Conservation (phyloP, 2,797 vertebrate genomes). For the Cygnus olor region DNA sequence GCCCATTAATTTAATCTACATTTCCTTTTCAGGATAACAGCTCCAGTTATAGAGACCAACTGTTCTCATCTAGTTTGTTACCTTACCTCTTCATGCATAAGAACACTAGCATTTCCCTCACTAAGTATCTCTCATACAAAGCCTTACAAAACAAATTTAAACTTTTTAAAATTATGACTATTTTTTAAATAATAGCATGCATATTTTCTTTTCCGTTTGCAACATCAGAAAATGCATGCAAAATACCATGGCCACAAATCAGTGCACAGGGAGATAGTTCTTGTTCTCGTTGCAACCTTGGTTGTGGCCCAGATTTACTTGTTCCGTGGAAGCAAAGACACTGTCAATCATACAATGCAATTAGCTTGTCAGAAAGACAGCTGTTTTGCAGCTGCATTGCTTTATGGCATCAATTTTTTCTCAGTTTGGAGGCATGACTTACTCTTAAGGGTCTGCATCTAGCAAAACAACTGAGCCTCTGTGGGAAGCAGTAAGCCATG, state of each 20-base stretch:
- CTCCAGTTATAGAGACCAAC: neutral
- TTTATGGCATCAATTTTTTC: neutral
- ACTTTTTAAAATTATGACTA: neutral
- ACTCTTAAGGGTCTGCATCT: neutral
- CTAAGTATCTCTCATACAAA: neutral
- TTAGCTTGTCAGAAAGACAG: neutral
- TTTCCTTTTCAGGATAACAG: neutral
- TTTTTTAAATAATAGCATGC: neutral
- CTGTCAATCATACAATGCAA: conserved; percentile 74
- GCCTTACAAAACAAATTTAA: neutral
- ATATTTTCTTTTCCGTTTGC: conserved; percentile 61
- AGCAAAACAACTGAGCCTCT: neutral
- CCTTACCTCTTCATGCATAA: neutral
- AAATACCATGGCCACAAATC: conserved; percentile 78
- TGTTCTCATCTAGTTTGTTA: neutral
- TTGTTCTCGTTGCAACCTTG: conserved; percentile 79
- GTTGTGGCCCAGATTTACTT: conserved; percentile 77
- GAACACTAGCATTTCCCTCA: neutral
- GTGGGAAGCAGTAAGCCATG: neutral
- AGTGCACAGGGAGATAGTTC: conserved; percentile 79
- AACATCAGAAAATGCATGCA: conserved; percentile 74
- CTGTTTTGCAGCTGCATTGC: neutral
- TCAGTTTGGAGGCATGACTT: neutral
- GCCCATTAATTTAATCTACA: neutral
- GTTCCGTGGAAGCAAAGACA: conserved; percentile 83